phyloP scores from a whole-genome alignment of 2,113 vertebrate species.

The Syngnathus floridae region DNA sequence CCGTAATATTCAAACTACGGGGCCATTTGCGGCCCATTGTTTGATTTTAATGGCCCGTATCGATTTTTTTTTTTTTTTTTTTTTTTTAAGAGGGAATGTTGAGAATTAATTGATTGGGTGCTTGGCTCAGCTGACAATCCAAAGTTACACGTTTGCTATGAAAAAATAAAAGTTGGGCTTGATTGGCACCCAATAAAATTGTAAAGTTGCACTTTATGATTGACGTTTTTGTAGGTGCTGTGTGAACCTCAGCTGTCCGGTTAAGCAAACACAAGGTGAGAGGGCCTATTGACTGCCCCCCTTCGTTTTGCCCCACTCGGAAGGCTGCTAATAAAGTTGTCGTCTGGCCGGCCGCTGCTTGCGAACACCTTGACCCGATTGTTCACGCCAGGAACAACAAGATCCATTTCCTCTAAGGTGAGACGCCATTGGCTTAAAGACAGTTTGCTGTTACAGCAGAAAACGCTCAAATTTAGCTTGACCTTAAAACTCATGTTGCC shows the following conservation, averaged over 20 bases:
- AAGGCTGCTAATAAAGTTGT: neutral
- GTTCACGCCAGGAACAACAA: neutral
- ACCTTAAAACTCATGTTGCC: neutral
- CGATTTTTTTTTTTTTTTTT: too few species aligned
- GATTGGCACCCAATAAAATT: neutral
- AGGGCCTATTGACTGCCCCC: constrained; percentile 39
- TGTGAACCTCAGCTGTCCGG: constrained; percentile 17
- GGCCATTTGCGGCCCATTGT: neutral
- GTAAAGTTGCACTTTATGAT: neutral
- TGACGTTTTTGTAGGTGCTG: neutral
- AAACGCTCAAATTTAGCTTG: neutral
- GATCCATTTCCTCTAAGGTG: neutral
- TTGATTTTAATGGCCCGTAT: neutral
- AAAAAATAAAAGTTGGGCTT: neutral
- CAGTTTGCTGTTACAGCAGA: neutral
- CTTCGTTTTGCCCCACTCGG: neutral
- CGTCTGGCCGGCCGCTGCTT: neutral
- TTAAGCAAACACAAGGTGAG: constrained; percentile 54
- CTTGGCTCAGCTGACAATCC: too few species aligned
- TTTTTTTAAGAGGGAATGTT: too few species aligned
- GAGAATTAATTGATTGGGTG: neutral
- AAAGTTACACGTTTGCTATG: too few species aligned
- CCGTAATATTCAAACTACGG: neutral
- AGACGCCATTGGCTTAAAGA: neutral
- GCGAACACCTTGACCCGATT: neutral